Evolutionary conservation across 2,888 invertebrate species (phyloP), one percentile per base, ranked within the genome.

Genomic region (Andrena marginata): DNA sequence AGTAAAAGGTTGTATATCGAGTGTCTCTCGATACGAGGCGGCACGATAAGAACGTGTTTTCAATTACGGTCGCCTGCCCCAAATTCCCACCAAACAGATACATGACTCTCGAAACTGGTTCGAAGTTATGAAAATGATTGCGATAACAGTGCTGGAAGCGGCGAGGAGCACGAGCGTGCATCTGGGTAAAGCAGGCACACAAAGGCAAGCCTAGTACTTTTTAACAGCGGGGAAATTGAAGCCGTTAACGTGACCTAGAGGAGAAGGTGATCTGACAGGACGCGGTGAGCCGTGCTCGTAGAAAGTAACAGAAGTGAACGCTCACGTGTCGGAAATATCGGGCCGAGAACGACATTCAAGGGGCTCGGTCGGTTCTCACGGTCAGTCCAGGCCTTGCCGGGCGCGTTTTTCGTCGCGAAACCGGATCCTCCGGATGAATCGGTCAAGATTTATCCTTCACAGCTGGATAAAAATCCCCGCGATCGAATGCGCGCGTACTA

Each of bases 301-400:
- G 80, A 79, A 80, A 80, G 80, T 79, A 68, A 80, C 33, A 78
- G 67, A 72, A 79, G 80, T 79, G 80, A 80, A 63, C 23, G 80
- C 80, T 80, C 80, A 80, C 80, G 80, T 80, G 80, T 67, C 80
- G 80, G 8, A 79, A 54, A 20, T 79, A 79, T 13, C 80, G 80
- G 10, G 60, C 42, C 23, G 48, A 67, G 62, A 49, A 68, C 80
- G 67, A 63, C 80, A 80, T 80, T 54, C 62, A 16, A 10, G 23
- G 23, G 8, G 59, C 64, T 49, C 8, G 20, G 42, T 26, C 20
- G 13, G 42, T 31, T 35, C 26, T 10, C 7, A 35, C 54, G 13
- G 33, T 78, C 49, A 13, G n/a, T 51, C 29, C 48, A 65, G 16
- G 33, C 20, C 23, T 10, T 29, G 6, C 23, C 26, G 20, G 42